Conservation (phyloP, 2,888 invertebrate genomes). For the Norana najaformis region DNA sequence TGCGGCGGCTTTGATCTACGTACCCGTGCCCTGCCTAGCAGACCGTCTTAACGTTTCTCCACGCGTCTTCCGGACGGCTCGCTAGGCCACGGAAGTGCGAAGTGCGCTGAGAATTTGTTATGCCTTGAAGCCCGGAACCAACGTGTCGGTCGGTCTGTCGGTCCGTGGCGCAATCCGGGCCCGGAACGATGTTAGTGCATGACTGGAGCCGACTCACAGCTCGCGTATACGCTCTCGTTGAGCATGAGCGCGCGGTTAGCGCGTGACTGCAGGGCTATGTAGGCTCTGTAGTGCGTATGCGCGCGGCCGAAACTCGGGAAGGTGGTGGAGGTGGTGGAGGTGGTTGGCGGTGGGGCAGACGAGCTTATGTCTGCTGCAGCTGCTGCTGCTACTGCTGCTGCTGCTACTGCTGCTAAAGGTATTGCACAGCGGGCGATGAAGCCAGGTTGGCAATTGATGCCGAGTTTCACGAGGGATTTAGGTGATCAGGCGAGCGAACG, state of each 20-base stretch:
- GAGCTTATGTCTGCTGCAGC: background rate
- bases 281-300: no score
- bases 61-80: constrained; percentile 5
- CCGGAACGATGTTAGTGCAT: background rate
- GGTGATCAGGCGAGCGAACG: background rate
- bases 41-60: background rate
- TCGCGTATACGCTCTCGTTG: background rate
- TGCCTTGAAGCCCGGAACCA: constrained; percentile 13
- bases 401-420: background rate
- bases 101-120: constrained; percentile 13
- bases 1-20: background rate
- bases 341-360: background rate
- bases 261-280: background rate
- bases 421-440: background rate
- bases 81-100: background rate
- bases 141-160: background rate
- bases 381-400: no score
- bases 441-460: background rate
- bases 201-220: background rate
- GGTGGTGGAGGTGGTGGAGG: background rate
- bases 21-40: background rate
- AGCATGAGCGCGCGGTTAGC: background rate
- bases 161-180: background rate
- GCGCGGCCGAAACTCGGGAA: background rate
- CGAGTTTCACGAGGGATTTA: background rate